These are phyloP conservation scores for Colletes collaris DNA, from an alignment of 2,888 invertebrate species.

Conservation along the genomic window DNA sequence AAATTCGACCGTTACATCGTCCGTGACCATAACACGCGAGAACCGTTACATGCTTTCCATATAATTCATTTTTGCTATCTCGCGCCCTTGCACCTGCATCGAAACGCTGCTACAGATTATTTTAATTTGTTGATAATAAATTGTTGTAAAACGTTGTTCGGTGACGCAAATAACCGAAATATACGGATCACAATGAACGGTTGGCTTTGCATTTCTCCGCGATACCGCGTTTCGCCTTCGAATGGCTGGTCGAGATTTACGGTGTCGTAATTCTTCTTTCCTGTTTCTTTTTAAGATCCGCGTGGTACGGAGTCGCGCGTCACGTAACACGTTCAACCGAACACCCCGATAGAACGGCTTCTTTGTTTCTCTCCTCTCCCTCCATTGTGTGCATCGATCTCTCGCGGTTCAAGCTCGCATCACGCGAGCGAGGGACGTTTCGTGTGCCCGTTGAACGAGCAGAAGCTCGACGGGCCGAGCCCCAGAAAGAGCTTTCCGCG, in stretches of 20 bases:
- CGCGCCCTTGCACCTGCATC: no score
- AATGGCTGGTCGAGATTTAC: conserved; percentile 50
- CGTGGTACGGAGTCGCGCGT: background rate
- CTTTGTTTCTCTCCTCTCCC: conserved; percentile 56
- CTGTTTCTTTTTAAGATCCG: conserved; percentile 49
- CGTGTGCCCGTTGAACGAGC: conserved; percentile 26
- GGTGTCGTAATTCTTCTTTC: conserved; percentile 59
- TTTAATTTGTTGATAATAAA: no score
- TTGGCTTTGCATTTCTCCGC: conserved; percentile 40
- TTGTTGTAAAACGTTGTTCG: background rate
- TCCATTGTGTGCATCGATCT: conserved; percentile 49
- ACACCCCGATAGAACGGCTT: conserved; percentile 50
- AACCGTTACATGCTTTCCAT: no score
- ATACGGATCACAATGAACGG: conserved; percentile 51
- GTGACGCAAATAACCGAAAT: conserved; percentile 52
- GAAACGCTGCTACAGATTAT: no score
- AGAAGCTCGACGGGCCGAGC: background rate
- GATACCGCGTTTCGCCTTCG: conserved; percentile 39
- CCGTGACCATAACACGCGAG: no score
- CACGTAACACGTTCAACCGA: conserved; percentile 26
- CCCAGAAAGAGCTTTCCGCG: conserved; percentile 43
- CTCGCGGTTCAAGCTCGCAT: conserved; percentile 47
- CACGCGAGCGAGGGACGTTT: conserved; percentile 42
- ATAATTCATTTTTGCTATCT: no score
- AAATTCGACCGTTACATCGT: conserved; percentile 7